Percentiles rank a stretch among this genome's conserved stretches.
These are phyloP conservation scores for Invenusta paracnida DNA, from an alignment of 2,888 invertebrate genomes.

Conservation along the genomic window DNA sequence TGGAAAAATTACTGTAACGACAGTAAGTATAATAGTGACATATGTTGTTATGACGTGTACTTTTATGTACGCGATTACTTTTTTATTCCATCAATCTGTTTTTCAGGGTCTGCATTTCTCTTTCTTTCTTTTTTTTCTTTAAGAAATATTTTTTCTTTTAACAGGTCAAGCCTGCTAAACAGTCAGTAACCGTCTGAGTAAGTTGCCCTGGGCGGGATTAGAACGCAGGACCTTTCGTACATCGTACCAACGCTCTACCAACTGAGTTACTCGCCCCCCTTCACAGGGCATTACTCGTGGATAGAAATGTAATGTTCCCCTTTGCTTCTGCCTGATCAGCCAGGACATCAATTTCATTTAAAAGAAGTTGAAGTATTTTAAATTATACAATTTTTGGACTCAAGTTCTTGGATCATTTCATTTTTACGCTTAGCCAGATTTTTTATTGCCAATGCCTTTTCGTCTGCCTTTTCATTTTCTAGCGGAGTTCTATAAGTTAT, in stretches of 20 bases:
- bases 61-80: not conserved
- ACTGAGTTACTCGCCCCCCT: too few relatives aligned
- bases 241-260: too few relatives aligned
- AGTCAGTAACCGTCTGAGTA: too few relatives aligned
- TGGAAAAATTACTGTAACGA: not conserved
- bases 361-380: not conserved
- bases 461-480: not conserved
- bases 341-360: not conserved
- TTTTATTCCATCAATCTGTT: not conserved
- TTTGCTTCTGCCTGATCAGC: not conserved
- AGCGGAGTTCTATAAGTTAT: not conserved
- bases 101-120: not conserved
- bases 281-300: not conserved
- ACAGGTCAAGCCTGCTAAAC: too few relatives aligned
- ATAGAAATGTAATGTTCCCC: not conserved
- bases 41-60: not conserved
- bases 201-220: too few relatives aligned
- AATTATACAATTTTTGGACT: not conserved
- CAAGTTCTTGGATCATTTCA: not conserved
- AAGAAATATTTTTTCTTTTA: too few relatives aligned
- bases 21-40: not conserved
- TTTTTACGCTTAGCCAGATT: not conserved
- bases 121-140: not conserved
- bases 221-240: too few relatives aligned
- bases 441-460: not conserved